Conservation (phyloP, 2,113 vertebrate genomes). For the Oenanthe melanoleuca region DNA sequence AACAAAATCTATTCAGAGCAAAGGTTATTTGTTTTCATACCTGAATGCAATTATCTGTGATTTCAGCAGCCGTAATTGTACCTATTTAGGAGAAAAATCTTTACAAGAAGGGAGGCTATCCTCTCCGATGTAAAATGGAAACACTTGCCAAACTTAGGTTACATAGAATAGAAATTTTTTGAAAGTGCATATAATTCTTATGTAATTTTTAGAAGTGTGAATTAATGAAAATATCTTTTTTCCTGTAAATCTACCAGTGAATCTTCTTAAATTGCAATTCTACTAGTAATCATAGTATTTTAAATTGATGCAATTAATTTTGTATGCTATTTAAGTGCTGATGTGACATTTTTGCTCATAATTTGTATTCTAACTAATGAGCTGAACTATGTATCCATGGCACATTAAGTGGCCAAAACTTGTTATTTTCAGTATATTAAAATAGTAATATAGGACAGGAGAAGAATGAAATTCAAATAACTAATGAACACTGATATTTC, state of each 20-base stretch:
- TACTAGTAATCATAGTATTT: background rate
- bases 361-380: background rate
- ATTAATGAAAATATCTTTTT: background rate
- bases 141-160: background rate
- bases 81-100: background rate
- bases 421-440: constrained; percentile 18
- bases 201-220: background rate
- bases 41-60: background rate
- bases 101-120: background rate
- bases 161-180: background rate
- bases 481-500: background rate
- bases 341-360: background rate
- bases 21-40: background rate
- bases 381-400: background rate
- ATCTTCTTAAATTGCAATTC: background rate
- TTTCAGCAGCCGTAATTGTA: background rate
- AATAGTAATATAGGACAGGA: background rate
- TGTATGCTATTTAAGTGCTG: background rate
- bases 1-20: background rate
- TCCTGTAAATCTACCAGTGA: background rate
- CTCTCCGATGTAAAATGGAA: background rate
- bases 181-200: background rate
- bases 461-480: background rate
- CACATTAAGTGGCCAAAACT: background rate
- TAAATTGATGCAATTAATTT: constrained; percentile 18